Conservation (phyloP, 1,140 invertebrate genomes). For the Drosophila bocki region DNA sequence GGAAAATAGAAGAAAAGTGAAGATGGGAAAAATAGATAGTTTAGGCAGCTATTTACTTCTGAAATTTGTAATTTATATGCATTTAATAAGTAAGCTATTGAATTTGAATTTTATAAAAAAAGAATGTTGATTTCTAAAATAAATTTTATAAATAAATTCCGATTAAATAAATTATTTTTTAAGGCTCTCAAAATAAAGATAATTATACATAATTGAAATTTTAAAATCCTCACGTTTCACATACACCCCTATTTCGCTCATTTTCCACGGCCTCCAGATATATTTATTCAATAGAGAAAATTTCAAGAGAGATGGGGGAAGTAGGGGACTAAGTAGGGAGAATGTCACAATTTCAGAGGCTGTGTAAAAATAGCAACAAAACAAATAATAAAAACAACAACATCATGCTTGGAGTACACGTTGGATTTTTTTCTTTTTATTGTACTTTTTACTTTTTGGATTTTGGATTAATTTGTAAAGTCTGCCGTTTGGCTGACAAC, state of each 20-base stretch:
- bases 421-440: conserved; percentile 65
- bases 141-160: background rate
- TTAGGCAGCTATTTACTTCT: background rate
- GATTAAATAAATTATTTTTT: accelerated
- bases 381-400: conserved; percentile 37
- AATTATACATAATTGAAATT: background rate
- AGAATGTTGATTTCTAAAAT: background rate
- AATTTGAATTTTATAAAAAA: background rate
- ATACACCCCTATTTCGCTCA: background rate
- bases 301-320: background rate
- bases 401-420: conserved; percentile 50
- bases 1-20: conserved; percentile 4
- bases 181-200: background rate
- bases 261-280: conserved; percentile 33
- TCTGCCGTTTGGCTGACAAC: conserved; percentile 31
- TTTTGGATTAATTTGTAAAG: conserved; percentile 80
- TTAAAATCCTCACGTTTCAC: background rate
- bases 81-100: background rate
- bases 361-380: conserved; percentile 74
- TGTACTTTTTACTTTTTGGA: conserved; percentile 51
- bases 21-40: conserved; percentile 12
- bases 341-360: conserved; percentile 77
- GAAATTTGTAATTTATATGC: background rate
- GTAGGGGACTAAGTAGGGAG: conserved; percentile 43
- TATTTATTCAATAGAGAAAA: conserved; percentile 33